Conservation (phyloP, 2,888 invertebrate species). For the Drosophila paramelanica region DNA sequence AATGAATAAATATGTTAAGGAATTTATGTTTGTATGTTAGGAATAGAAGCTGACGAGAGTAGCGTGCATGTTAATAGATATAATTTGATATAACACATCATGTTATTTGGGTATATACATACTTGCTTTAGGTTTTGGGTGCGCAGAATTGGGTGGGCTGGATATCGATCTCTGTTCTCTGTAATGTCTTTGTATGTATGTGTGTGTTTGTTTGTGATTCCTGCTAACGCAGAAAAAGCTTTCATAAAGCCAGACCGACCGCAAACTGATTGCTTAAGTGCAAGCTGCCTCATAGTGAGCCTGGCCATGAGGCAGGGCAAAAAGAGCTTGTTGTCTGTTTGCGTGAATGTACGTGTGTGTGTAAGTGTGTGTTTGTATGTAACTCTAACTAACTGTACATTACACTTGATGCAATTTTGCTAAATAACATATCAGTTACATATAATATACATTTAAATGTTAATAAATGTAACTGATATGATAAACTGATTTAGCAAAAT, state of each 20-base stretch:
- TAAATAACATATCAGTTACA: slow-evolving; percentile 47
- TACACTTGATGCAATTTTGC: slow-evolving; percentile 75
- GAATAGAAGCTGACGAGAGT: slow-evolving; percentile 10
- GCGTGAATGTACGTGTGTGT: background rate
- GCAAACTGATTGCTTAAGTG: slow-evolving; percentile 21
- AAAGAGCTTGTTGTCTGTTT: slow-evolving; percentile 12
- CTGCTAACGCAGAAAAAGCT: slow-evolving; percentile 40
- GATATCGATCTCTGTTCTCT: slow-evolving; percentile 33
- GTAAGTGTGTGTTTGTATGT: slow-evolving; percentile 20
- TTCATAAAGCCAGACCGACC: slow-evolving; percentile 48
- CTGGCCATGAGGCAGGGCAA: slow-evolving; percentile 8
- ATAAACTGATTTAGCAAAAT: background rate
- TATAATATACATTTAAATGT: slow-evolving; percentile 7
- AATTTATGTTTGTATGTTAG: slow-evolving; percentile 10
- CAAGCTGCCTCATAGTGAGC: slow-evolving; percentile 25
- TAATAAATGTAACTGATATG: slow-evolving; percentile 11
- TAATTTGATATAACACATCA: background rate
- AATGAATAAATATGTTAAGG: slow-evolving; percentile 1
- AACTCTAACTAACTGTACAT: slow-evolving; percentile 70
- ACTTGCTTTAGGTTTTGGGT: slow-evolving; percentile 11
- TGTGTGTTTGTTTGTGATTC: slow-evolving; percentile 15
- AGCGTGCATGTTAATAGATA: slow-evolving; percentile 3
- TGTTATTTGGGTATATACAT: background rate
- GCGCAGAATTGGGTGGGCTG: slow-evolving; percentile 58
- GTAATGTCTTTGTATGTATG: slow-evolving; percentile 3